phyloP scores from a whole-genome alignment of 2,888 invertebrate species.

The Gastrophysa polygoni region DNA sequence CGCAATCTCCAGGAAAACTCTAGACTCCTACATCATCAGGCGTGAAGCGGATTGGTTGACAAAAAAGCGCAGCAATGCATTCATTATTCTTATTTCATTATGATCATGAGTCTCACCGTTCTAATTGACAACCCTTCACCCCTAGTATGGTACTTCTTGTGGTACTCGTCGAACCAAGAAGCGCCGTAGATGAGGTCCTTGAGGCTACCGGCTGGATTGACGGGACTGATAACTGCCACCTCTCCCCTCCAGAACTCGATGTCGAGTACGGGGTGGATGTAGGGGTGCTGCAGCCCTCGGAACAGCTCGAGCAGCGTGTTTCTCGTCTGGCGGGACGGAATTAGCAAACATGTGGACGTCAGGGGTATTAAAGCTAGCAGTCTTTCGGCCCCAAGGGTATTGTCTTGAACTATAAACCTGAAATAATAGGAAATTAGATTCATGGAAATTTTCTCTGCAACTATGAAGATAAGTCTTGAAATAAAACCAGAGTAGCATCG shows the following conservation, averaged over 20 bases:
- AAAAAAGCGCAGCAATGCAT: no score
- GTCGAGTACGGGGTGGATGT: conserved; percentile 88
- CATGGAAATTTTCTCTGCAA: not conserved
- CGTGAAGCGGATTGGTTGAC: no score
- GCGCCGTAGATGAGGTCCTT: conserved; percentile 83
- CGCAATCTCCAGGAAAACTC: no score
- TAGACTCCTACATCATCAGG: no score
- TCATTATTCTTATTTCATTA: no score
- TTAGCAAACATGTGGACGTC: conserved; percentile 70
- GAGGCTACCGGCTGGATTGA: conserved; percentile 83
- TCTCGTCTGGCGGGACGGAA: conserved; percentile 66
- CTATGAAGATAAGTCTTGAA: no score
- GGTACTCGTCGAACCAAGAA: conserved; percentile 64
- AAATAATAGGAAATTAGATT: conserved; percentile 3
- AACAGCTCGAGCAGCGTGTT: conserved; percentile 79
- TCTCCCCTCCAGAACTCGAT: conserved; percentile 75
- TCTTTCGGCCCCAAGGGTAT: conserved; percentile 77
- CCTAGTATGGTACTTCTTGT: conserved; percentile 48
- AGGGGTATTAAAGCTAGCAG: conserved; percentile 75
- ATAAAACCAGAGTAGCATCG: no score
- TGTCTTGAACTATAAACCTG: conserved; percentile 81
- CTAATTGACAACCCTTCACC: conserved; percentile 52
- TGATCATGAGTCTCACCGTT: conserved; percentile 43
- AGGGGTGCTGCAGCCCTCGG: conserved; percentile 87
- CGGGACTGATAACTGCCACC: conserved; percentile 80